A percentile compares a stretch with the other conserved stretches of the same genome.
Evolutionary conservation across 2,797 vertebrate species (phyloP).

Genomic region (Halcyon smyrnensis): DNA sequence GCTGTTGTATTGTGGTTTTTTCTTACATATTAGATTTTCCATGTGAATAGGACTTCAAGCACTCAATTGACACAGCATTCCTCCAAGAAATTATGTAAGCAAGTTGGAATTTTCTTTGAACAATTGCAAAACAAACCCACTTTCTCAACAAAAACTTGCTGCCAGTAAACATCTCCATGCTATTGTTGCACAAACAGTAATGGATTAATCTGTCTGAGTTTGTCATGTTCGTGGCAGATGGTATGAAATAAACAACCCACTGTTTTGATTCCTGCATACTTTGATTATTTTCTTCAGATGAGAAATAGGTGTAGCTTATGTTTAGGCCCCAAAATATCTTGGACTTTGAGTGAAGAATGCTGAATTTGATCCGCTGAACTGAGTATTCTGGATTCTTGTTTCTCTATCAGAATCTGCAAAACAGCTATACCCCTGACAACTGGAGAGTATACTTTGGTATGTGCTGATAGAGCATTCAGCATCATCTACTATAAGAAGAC

Average conservation of each 20-base stretch:
- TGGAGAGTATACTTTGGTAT: neutral
- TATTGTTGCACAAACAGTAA: neutral
- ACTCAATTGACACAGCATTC: neutral
- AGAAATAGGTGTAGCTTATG: neutral
- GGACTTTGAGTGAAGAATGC: neutral
- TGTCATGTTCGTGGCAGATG: neutral
- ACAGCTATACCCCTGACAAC: neutral
- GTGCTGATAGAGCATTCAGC: constrained; percentile 17
- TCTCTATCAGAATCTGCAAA: neutral
- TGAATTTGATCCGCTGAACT: neutral
- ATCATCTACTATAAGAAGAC: neutral
- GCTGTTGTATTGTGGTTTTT: neutral
- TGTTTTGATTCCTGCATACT: neutral
- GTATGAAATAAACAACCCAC: neutral
- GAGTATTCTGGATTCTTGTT: neutral
- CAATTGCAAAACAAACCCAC: constrained; percentile 23
- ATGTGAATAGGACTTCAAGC: constrained; percentile 29
- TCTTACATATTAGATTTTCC: constrained; percentile 41
- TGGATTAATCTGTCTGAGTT: neutral
- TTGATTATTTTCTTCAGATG: neutral
- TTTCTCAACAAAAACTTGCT: neutral
- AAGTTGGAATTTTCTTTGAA: constrained; percentile 7
- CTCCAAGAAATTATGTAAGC: neutral
- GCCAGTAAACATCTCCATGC: neutral
- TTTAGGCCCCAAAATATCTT: neutral